A percentile compares a stretch with the other conserved stretches of the same genome.
Conservation (phyloP, 2,888 invertebrate species). For the Coleophora deauratella region DNA sequence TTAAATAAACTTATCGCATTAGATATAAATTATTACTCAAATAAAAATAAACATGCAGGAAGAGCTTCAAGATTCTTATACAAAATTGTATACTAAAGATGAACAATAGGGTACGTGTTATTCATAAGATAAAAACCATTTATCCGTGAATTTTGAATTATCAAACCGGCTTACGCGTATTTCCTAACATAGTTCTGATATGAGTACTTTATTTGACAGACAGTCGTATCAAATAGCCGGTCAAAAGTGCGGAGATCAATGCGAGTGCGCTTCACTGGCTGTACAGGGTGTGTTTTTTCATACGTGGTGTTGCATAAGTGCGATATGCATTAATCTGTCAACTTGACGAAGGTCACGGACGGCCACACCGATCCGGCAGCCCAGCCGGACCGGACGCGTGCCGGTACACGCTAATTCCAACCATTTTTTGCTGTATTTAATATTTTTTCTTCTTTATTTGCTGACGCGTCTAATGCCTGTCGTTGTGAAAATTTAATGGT, state of each 20-base stretch:
- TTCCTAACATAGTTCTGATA: constrained; percentile 2
- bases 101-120: too few relatives aligned
- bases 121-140: too few relatives aligned
- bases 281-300: constrained; percentile 11
- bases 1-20: too few relatives aligned
- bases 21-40: too few relatives aligned
- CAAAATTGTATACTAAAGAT: too few relatives aligned
- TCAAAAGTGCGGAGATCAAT: constrained; percentile 18
- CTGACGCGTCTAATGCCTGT: too few relatives aligned
- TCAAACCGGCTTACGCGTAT: constrained; percentile 4
- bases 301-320: constrained; percentile 40
- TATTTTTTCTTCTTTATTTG: constrained; percentile 23
- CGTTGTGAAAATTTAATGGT: too few relatives aligned
- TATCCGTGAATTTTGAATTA: constrained; percentile 4
- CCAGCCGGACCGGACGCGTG: constrained; percentile 55
- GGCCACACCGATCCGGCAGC: too few relatives aligned
- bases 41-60: too few relatives aligned
- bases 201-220: background rate
- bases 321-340: constrained; percentile 65
- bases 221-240: constrained; percentile 9
- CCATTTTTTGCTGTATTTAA: too few relatives aligned
- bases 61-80: too few relatives aligned
- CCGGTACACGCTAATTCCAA: constrained; percentile 46
- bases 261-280: constrained; percentile 30
- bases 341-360: constrained; percentile 64